Evolutionary conservation across 2,797 vertebrate species (phyloP).

Genomic region (Anableps anableps): DNA sequence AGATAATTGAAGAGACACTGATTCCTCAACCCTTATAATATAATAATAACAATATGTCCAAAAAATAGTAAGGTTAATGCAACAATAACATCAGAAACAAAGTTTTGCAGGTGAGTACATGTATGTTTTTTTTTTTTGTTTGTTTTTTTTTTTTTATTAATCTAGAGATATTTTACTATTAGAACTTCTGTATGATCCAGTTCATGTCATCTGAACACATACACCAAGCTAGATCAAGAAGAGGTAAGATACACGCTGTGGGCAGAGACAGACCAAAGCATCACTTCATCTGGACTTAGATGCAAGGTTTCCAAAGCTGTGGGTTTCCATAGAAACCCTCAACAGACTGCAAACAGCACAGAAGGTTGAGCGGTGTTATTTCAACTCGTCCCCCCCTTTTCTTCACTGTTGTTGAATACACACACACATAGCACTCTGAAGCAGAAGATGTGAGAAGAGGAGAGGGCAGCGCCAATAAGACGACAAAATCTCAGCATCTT

Average conservation of each 20-base stretch:
- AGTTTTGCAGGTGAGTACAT: constrained; percentile 42
- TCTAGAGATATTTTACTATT: neutral
- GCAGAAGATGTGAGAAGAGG: constrained; percentile 34
- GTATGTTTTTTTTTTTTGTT: neutral
- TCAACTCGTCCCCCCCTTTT: constrained; percentile 39
- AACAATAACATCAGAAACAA: constrained; percentile 6
- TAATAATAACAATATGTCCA: too few relatives aligned
- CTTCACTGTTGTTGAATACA: constrained; percentile 34
- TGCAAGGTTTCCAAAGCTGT: constrained; percentile 65
- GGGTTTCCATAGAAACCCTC: constrained; percentile 76
- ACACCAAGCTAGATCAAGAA: constrained; percentile 29
- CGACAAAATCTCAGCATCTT: constrained; percentile 14
- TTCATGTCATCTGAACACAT: constrained; percentile 38
- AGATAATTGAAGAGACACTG: constrained; percentile 35
- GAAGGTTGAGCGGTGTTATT: constrained; percentile 63
- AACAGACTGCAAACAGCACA: constrained; percentile 60
- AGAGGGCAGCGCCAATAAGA: neutral
- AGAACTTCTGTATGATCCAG: neutral
- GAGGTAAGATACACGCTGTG: constrained; percentile 35
- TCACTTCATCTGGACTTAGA: constrained; percentile 71
- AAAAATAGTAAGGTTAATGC: neutral
- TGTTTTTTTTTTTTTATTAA: too few relatives aligned
- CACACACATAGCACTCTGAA: constrained; percentile 13
- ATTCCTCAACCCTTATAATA: constrained; percentile 22
- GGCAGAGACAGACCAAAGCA: constrained; percentile 49